phyloP scores from a whole-genome alignment of 1,140 invertebrate species.

The Nixonia krombeini region DNA sequence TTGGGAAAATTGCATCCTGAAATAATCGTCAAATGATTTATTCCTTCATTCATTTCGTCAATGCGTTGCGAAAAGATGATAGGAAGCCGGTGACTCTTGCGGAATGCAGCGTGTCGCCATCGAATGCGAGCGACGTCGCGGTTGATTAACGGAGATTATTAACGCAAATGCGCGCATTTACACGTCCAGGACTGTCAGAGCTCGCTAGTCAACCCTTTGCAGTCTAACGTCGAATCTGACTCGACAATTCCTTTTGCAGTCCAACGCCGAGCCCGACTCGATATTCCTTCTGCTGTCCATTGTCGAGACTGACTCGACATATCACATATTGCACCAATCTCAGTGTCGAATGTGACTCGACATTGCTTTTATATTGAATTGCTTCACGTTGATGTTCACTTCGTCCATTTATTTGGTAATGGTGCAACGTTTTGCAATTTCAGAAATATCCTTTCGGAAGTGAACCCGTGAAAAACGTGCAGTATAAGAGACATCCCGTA shows the following conservation, averaged over 20 bases:
- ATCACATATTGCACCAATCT: too few species aligned
- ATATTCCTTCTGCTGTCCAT: neutral
- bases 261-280: neutral
- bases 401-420: too few species aligned
- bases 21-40: slow-evolving; percentile 46
- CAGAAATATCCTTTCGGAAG: too few species aligned
- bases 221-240: too few species aligned
- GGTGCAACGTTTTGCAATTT: too few species aligned
- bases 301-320: too few species aligned
- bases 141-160: slow-evolving; percentile 36
- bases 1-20: slow-evolving; percentile 23
- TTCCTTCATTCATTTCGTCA: slow-evolving; percentile 39
- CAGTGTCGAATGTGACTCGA: too few species aligned
- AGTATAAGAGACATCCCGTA: too few species aligned
- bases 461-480: too few species aligned
- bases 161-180: slow-evolving; percentile 25
- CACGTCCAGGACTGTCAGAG: slow-evolving; percentile 4
- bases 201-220: too few species aligned
- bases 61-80: slow-evolving; percentile 43
- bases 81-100: slow-evolving; percentile 46
- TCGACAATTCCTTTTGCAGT: slow-evolving; percentile 10
- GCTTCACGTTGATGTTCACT: too few species aligned
- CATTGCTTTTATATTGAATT: too few species aligned
- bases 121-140: slow-evolving; percentile 18
- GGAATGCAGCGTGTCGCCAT: slow-evolving; percentile 48